Percentiles rank a stretch among this genome's conserved stretches.
Conservation (phyloP, 2,113 vertebrate genomes). For the Tupaia tana region DNA sequence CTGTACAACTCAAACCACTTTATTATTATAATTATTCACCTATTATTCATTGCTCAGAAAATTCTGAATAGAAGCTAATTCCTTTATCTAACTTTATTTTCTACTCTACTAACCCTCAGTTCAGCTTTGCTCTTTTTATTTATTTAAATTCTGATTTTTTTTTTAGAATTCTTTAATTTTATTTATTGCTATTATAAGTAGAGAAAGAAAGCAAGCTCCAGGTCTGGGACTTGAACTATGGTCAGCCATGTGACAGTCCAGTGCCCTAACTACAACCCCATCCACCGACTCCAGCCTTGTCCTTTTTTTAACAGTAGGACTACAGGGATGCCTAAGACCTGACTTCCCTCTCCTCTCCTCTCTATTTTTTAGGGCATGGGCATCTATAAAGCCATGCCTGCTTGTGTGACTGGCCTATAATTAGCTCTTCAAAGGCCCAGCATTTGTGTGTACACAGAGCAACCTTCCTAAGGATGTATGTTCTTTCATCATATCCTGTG, state of each 20-base stretch:
- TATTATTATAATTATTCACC: not conserved
- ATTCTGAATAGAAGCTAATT: not conserved
- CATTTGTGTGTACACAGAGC: not conserved
- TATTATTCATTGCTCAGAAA: slow-evolving; percentile 1
- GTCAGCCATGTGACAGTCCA: too few relatives aligned
- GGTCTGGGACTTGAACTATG: too few relatives aligned
- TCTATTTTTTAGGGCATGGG: not conserved
- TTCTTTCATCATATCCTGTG: slow-evolving; percentile 5
- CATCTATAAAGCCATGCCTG: slow-evolving; percentile 22
- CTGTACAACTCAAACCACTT: not conserved
- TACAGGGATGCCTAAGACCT: not conserved
- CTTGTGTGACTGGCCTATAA: slow-evolving; percentile 39
- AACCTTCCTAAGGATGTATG: not conserved
- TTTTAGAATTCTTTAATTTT: too few relatives aligned
- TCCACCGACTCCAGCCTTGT: not conserved
- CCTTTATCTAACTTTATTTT: not conserved
- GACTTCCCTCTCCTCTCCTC: slow-evolving; percentile 33
- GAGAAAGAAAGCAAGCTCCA: too few relatives aligned
- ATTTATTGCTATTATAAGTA: too few relatives aligned
- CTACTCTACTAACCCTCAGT: not conserved
- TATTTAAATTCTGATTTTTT: too few relatives aligned
- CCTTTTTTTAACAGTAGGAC: not conserved
- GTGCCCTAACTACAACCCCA: too few relatives aligned
- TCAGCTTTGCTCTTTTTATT: not conserved
- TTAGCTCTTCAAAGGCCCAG: not conserved